Evolutionary conservation across 1,140 invertebrate species (phyloP).

Genomic region (Whitmania pigra): DNA sequence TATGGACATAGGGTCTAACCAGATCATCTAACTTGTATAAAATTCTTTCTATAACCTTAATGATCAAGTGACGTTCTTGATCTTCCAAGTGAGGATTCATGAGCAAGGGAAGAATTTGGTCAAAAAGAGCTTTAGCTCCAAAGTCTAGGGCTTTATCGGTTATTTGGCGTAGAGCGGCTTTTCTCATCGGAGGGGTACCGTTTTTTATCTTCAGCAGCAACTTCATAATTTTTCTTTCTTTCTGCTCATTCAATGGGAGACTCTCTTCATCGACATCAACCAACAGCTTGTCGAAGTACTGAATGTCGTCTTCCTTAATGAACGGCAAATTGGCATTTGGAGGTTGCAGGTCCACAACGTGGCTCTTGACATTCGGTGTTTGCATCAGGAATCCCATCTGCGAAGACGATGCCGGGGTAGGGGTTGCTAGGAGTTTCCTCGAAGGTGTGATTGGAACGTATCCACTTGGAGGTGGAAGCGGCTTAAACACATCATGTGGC

Average conservation of each 20-base stretch:
- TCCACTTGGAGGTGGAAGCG: constrained; percentile 76
- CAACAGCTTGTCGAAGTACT: constrained; percentile 97
- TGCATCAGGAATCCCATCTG: constrained; percentile 87
- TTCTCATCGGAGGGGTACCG: constrained; percentile 98
- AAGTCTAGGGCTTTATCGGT: constrained; percentile 97
- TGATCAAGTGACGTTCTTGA: constrained; percentile 95
- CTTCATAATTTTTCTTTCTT: constrained; percentile 98
- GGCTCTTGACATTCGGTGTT: constrained; percentile 51
- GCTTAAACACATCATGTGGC: constrained; percentile 81
- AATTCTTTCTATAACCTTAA: constrained; percentile 97
- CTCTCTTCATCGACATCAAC: constrained; percentile 94
- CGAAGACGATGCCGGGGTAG: constrained; percentile 79
- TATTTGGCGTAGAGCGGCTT: constrained; percentile 85
- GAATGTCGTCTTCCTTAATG: constrained; percentile 98
- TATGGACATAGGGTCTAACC: constrained; percentile 96
- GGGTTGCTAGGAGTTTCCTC: constrained; percentile 87
- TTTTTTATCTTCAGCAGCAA: constrained; percentile 96
- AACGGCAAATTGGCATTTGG: constrained; percentile 92
- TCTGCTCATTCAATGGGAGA: constrained; percentile 86
- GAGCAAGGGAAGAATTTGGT: constrained; percentile 91
- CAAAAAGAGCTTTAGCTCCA: constrained; percentile 93
- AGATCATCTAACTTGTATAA: constrained; percentile 97
- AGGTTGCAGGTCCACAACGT: constrained; percentile 89
- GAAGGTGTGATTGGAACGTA: constrained; percentile 96
- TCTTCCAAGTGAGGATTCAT: constrained; percentile 99